Conservation (phyloP, 92 coral and sea anemone genomes). For the Paragorgia papillata region DNA sequence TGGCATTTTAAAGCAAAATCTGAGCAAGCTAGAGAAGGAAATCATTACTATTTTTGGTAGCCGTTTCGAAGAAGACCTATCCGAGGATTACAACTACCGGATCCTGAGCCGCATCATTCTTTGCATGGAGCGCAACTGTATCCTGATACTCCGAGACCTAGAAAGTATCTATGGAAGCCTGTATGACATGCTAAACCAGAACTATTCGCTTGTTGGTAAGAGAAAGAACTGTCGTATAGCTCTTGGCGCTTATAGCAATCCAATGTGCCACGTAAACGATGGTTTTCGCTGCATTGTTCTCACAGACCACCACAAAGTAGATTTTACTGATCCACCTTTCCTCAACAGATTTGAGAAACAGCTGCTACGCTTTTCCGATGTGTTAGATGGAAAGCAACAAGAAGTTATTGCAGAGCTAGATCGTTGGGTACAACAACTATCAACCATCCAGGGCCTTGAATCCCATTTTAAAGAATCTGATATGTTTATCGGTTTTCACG, state of each 20-base stretch:
- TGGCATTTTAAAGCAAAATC: slow-evolving; percentile 35
- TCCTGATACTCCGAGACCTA: slow-evolving; percentile 50
- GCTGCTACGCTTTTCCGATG: slow-evolving; percentile 51
- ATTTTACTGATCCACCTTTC: slow-evolving; percentile 54
- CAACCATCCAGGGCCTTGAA: slow-evolving; percentile 26
- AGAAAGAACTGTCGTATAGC: slow-evolving; percentile 58
- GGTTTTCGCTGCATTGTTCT: slow-evolving; percentile 57
- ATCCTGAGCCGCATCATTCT: slow-evolving; percentile 49
- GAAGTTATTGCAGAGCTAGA: slow-evolving; percentile 16
- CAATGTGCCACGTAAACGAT: slow-evolving; percentile 55
- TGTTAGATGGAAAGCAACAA: slow-evolving; percentile 35
- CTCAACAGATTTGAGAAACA: slow-evolving; percentile 60
- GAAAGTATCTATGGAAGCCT: slow-evolving; percentile 55
- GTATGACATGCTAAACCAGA: slow-evolving; percentile 58
- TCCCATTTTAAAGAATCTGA: slow-evolving; percentile 38
- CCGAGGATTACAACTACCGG: slow-evolving; percentile 55
- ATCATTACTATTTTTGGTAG: slow-evolving; percentile 50
- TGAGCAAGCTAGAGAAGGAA: slow-evolving; percentile 24
- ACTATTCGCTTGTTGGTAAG: slow-evolving; percentile 51
- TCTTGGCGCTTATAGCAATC: slow-evolving; percentile 55
- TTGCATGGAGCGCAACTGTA: slow-evolving; percentile 53
- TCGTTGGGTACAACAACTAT: slow-evolving; percentile 31
- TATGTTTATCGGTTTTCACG: slow-evolving; percentile 49
- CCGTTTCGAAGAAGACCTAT: slow-evolving; percentile 54
- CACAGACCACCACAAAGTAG: slow-evolving; percentile 52